Base-by-base conservation (phyloP, 2,888 invertebrate species). In the Octodonta nipae region DNA sequence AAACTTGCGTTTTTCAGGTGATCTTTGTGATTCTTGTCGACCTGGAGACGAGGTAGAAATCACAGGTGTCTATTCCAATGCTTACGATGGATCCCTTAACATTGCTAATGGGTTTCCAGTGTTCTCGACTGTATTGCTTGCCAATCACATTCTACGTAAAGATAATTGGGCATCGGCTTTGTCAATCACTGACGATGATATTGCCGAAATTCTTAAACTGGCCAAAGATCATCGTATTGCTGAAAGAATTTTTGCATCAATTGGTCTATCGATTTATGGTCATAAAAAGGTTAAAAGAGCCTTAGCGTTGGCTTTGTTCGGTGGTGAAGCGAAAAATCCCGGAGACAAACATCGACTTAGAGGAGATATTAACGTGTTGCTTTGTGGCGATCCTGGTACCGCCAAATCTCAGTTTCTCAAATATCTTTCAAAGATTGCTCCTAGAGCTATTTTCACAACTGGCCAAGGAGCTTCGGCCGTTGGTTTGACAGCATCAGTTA, bases 401-500 rank as follows among this genome's bases (percentile, higher is more conserved):
- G 98, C 98, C 3, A 98, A 98, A 57, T 96, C 96, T 0, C 98
- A 98, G 60, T 98, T 98, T 63, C 68, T 98, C 27, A 96, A 98
- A 55, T 98, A 91, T 54, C 78, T 85, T 0, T 92, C 95, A 63
- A 93, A 96, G 68, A 81, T 91, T 14, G 95, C 93, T 0, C 93
- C 93, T 0, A 65, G 98, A 33, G 89, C 95, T 0, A 79, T 99
- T n/a, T 95, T 92, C 58, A 92, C 96, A 0, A 99, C 98, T 0
- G 98, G 96, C 0, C 95, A 95, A 61, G 96, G 98, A 15, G 96
- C 98, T 1, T 93, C 93, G 41, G 96, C 96, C 12, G 98, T 99
- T 4, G 98, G 98, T 75, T 69, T 98, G 31, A 98, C 98, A 0
- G 98, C 98, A 0, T 96, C 96, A 50, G 98, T 98, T 0, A 80